phyloP scores from a whole-genome alignment of 1,140 invertebrate genomes.

The Eufriesea mexicana region DNA sequence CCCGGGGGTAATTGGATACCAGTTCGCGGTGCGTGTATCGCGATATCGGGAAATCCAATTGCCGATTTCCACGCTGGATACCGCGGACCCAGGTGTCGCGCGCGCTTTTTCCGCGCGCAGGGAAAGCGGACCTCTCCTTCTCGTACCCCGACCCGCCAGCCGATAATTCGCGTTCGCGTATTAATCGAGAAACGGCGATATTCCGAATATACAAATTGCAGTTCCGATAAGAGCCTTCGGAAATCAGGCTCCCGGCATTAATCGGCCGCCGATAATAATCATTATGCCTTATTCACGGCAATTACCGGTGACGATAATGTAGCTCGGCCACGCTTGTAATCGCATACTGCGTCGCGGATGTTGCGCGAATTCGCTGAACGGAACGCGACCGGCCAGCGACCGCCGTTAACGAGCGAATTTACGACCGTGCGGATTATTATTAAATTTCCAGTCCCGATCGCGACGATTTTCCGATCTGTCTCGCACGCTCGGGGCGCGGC shows the following conservation, averaged over 20 bases:
- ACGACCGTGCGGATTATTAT: conserved; percentile 23
- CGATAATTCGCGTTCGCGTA: conserved; percentile 46
- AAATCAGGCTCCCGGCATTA: conserved; percentile 39
- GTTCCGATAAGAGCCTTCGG: conserved; percentile 6
- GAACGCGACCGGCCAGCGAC: conserved; percentile 6
- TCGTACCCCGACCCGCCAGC: no score
- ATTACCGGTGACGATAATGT: conserved; percentile 61
- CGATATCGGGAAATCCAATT: conserved; percentile 2
- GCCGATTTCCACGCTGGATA: not conserved
- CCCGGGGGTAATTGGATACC: not conserved
- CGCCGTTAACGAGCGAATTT: conserved; percentile 41
- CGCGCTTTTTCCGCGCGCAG: no score
- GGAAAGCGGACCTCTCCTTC: no score
- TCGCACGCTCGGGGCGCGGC: not conserved
- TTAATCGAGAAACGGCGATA: conserved; percentile 40
- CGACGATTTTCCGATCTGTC: not conserved
- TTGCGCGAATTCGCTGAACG: conserved; percentile 28
- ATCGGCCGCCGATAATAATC: conserved; percentile 47
- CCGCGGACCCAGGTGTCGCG: not conserved
- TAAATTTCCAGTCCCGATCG: conserved; percentile 29
- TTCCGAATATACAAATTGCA: conserved; percentile 28
- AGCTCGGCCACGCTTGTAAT: conserved; percentile 35
- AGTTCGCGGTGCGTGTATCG: not conserved
- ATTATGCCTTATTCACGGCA: conserved; percentile 47
- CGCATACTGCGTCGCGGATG: conserved; percentile 35